A percentile compares a stretch with the other conserved stretches of the same genome.
phyloP scores from a whole-genome alignment of 2,113 vertebrate genomes.

The Protobothrops mucrosquamatus region DNA sequence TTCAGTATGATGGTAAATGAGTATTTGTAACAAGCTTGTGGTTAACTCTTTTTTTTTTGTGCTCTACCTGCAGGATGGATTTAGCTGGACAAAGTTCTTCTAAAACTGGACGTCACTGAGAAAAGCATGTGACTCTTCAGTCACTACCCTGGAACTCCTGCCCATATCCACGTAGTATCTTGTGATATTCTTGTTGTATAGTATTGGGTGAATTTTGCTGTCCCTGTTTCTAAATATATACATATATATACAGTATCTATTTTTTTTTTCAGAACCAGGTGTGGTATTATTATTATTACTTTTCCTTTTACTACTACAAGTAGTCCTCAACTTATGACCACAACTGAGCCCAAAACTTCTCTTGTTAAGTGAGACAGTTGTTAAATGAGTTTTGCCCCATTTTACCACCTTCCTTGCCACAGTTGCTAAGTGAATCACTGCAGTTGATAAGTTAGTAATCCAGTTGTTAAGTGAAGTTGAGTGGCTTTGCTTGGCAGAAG shows the following conservation, averaged over 20 bases:
- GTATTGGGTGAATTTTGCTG: background rate
- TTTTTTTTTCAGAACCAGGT: background rate
- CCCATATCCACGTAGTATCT: background rate
- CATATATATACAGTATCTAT: background rate
- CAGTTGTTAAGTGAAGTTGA: background rate
- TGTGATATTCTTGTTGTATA: background rate
- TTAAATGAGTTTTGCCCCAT: background rate
- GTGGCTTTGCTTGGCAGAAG: background rate
- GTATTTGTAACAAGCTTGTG: background rate
- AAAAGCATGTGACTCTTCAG: background rate
- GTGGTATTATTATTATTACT: background rate
- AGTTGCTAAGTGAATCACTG: background rate
- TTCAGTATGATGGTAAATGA: background rate
- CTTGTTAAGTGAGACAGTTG: background rate
- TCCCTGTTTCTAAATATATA: background rate
- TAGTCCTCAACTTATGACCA: background rate
- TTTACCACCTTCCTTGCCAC: background rate
- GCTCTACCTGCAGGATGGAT: background rate
- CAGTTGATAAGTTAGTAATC: background rate
- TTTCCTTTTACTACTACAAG: background rate
- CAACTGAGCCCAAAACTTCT: background rate
- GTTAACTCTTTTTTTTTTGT: background rate
- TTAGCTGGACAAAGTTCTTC: background rate
- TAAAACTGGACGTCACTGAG: background rate
- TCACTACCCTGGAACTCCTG: background rate